Conservation (phyloP, 2,888 invertebrate species). For the Pomacea canaliculata region DNA sequence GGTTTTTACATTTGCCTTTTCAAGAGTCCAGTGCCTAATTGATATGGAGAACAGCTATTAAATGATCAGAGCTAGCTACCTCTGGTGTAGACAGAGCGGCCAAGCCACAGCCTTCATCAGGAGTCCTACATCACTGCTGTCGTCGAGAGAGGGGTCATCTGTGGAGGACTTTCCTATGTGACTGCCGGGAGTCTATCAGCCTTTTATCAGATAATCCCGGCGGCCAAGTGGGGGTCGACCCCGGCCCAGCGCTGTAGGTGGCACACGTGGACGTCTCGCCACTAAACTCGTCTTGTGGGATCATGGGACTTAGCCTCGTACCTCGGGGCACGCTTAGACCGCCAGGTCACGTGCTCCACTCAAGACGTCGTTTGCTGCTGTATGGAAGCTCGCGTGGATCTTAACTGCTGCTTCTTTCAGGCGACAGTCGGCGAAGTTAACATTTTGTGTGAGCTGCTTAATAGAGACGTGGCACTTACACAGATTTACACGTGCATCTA, state of each 20-base stretch:
- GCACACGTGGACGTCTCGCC: background rate
- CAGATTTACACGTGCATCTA: too few species aligned
- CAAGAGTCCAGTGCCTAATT: too few species aligned
- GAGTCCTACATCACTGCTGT: too few species aligned
- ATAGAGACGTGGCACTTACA: too few species aligned
- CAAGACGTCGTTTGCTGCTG: background rate
- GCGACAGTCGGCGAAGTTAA: too few species aligned
- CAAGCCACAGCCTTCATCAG: too few species aligned
- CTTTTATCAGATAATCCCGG: background rate
- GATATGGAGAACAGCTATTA: too few species aligned
- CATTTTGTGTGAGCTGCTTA: too few species aligned
- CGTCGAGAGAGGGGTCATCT: too few species aligned
- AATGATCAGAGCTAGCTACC: too few species aligned
- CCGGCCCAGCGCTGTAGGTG: background rate
- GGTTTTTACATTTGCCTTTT: too few species aligned
- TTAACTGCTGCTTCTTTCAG: background rate
- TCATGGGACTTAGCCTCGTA: constrained; percentile 7
- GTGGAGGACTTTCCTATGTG: background rate
- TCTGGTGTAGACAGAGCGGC: too few species aligned
- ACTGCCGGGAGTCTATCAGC: background rate
- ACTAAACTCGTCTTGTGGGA: background rate
- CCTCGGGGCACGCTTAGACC: constrained; percentile 8
- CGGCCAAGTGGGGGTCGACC: background rate
- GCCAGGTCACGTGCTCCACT: constrained; percentile 1
- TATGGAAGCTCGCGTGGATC: background rate